Percentiles rank a stretch among this genome's conserved stretches.
Evolutionary conservation across 2,113 vertebrate species (phyloP).

Genomic region (Nansenia antarctica): DNA sequence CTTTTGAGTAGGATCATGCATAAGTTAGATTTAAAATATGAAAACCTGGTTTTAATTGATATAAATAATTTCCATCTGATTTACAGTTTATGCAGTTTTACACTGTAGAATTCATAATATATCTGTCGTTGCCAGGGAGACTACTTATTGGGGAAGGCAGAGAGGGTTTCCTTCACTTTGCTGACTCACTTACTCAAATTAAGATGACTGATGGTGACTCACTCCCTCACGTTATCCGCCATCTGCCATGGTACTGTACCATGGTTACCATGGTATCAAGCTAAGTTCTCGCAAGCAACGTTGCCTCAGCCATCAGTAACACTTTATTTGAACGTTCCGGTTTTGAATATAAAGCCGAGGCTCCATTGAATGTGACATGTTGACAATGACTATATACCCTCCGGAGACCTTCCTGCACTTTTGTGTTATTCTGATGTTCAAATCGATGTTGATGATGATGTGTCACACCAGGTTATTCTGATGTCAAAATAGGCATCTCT

Average conservation of each 20-base stretch:
- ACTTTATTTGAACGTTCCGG: neutral
- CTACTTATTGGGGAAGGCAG: neutral
- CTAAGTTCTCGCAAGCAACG: neutral
- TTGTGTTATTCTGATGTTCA: too few species aligned
- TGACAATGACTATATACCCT: too few species aligned
- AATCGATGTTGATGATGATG: too few species aligned
- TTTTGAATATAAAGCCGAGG: too few species aligned
- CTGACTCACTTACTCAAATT: neutral
- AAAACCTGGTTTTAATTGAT: neutral
- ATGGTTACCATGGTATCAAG: neutral
- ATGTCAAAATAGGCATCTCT: too few species aligned
- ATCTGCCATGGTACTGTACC: conserved; percentile 1
- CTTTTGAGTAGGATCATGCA: neutral
- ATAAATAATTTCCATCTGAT: neutral
- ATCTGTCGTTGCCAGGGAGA: neutral
- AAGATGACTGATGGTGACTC: neutral
- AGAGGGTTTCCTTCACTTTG: neutral
- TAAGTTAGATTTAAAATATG: neutral
- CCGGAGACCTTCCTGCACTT: too few species aligned
- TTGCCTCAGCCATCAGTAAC: neutral
- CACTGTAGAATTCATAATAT: too few species aligned
- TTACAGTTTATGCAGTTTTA: neutral
- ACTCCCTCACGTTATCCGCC: conserved; percentile 1
- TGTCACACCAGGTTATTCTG: too few species aligned
- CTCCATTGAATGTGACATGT: too few species aligned